A percentile compares a stretch with the other conserved stretches of the same genome.
These are phyloP conservation scores for Caloenas nicobarica DNA, from an alignment of 2,113 vertebrate genomes.

Conservation along the genomic window DNA sequence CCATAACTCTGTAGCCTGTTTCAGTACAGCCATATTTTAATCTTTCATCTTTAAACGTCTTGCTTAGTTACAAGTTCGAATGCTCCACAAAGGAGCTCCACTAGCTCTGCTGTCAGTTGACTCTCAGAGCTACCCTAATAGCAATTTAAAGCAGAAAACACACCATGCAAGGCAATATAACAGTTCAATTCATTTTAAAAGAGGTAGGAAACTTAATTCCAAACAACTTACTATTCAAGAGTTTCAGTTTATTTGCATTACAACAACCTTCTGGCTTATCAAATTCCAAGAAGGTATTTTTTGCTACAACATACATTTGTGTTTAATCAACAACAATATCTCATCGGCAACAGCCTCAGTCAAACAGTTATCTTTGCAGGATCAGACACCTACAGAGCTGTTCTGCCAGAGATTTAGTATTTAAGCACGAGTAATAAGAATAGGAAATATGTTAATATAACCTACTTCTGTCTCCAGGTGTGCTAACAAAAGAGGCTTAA, in stretches of 20 bases:
- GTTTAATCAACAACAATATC: not conserved
- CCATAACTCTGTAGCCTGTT: not conserved
- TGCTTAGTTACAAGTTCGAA: constrained; percentile 7
- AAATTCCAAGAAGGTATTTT: not conserved
- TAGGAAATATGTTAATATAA: not conserved
- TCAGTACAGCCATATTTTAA: not conserved
- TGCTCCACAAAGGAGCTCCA: not conserved
- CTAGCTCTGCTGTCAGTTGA: not conserved
- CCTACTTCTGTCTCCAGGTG: not conserved
- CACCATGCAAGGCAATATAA: not conserved
- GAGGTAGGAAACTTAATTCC: not conserved
- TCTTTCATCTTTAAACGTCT: not conserved
- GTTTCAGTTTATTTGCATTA: not conserved
- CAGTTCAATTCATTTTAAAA: not conserved
- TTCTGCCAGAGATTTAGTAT: not conserved
- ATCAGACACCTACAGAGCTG: not conserved
- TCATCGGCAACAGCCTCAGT: not conserved
- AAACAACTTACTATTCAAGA: not conserved
- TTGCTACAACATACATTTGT: not conserved
- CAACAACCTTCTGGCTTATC: not conserved
- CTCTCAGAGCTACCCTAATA: not conserved
- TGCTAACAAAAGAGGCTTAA: not conserved
- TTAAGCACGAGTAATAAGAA: not conserved
- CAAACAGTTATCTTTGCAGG: not conserved
- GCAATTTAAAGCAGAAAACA: constrained; percentile 19